Conservation (phyloP, 2,797 vertebrate species). For the Euphonia xanthogaster region DNA sequence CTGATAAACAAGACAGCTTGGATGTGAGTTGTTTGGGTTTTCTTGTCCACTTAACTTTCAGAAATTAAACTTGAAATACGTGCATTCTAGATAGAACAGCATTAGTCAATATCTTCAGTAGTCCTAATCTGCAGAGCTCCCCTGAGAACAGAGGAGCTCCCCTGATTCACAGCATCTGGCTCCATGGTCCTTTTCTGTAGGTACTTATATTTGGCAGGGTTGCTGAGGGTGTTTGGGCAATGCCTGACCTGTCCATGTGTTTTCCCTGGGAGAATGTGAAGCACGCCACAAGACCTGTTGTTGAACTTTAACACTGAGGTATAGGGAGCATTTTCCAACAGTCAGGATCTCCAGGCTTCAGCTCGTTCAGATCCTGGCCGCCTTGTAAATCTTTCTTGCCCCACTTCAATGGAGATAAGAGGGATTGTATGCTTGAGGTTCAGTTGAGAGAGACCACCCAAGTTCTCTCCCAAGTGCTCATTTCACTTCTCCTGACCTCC, state of each 20-base stretch:
- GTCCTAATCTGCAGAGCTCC: not conserved
- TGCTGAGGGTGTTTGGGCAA: not conserved
- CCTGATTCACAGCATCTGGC: not conserved
- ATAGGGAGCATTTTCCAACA: constrained; percentile 13
- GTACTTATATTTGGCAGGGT: not conserved
- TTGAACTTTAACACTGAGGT: not conserved
- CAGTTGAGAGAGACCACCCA: constrained; percentile 67
- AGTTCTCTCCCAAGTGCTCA: not conserved
- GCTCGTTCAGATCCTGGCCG: not conserved
- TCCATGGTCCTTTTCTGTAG: not conserved
- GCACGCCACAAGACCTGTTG: not conserved
- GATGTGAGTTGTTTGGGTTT: not conserved
- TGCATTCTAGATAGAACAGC: not conserved
- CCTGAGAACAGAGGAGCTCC: not conserved
- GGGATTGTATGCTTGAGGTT: not conserved
- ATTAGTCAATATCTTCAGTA: not conserved
- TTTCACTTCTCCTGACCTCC: constrained; percentile 61
- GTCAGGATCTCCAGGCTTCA: not conserved
- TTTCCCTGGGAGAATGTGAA: not conserved
- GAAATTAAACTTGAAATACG: constrained; percentile 14
- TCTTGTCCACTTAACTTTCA: not conserved
- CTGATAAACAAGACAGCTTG: not conserved
- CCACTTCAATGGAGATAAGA: constrained; percentile 63
- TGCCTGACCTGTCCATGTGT: rapidly evolving
- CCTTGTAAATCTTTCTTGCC: constrained; percentile 62